phyloP scores from a whole-genome alignment of 2,888 invertebrate genomes.

The Agrilus cyanescens region DNA sequence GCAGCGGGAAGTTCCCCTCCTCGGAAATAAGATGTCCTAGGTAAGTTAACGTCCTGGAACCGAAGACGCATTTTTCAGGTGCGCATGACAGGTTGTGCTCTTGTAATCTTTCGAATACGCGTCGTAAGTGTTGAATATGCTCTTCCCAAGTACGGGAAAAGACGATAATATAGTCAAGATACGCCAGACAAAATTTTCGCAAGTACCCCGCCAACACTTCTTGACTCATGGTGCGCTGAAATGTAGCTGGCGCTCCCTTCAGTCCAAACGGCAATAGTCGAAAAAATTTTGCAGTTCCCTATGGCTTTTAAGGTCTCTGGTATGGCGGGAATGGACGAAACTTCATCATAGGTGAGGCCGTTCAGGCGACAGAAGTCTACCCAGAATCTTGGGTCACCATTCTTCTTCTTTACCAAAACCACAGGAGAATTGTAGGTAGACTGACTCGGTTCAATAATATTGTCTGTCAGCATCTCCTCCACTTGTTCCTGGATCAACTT shows the following conservation, averaged over 20 bases:
- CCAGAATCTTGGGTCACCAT: constrained; percentile 15
- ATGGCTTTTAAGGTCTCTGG: constrained; percentile 7
- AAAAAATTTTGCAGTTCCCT: too few species aligned
- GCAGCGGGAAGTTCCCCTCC: constrained; percentile 1
- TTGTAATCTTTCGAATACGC: too few species aligned
- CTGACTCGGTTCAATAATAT: constrained; percentile 13
- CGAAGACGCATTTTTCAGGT: constrained; percentile 7
- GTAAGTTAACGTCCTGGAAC: constrained; percentile 1
- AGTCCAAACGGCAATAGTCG: too few species aligned
- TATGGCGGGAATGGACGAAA: constrained; percentile 15
- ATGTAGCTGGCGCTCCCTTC: too few species aligned
- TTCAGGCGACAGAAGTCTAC: constrained; percentile 16
- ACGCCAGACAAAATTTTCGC: too few species aligned
- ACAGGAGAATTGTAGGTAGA: constrained; percentile 11
- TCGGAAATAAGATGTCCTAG: constrained; percentile 5
- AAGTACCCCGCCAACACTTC: too few species aligned
- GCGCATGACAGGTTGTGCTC: too few species aligned
- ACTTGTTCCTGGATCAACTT: constrained; percentile 11
- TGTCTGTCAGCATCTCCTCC: constrained; percentile 13
- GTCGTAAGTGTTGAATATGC: too few species aligned
- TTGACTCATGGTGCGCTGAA: too few species aligned
- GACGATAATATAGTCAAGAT: too few species aligned
- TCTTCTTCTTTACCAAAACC: constrained; percentile 13
- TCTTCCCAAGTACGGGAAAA: too few species aligned
- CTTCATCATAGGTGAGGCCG: constrained; percentile 7